Conservation (phyloP, 1,140 invertebrate species). For the Littorina saxatilis region DNA sequence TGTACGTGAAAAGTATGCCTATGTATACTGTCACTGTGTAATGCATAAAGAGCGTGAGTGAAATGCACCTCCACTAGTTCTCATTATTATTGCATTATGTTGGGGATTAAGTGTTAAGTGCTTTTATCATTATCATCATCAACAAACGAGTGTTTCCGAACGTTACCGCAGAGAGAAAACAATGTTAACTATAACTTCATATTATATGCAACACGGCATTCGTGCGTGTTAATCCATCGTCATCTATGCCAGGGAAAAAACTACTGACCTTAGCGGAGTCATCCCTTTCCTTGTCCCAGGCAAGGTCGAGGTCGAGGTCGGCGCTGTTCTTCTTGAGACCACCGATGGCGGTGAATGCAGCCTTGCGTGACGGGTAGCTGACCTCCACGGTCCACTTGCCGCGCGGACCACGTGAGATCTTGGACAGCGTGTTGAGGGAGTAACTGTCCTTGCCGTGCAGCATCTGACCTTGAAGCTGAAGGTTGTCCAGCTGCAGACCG, state of each 20-base stretch:
- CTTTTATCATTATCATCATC: too few species aligned
- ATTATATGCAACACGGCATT: too few species aligned
- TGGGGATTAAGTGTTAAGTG: too few species aligned
- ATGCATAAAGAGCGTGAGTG: too few species aligned
- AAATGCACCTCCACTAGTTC: too few species aligned
- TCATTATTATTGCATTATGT: too few species aligned
- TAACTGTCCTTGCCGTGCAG: slow-evolving; percentile 32
- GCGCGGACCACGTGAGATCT: slow-evolving; percentile 18
- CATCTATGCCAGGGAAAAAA: too few species aligned
- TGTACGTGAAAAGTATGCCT: too few species aligned
- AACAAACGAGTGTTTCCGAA: too few species aligned
- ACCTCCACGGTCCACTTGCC: slow-evolving; percentile 40
- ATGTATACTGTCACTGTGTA: too few species aligned
- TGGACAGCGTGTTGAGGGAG: slow-evolving; percentile 25
- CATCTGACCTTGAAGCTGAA: slow-evolving; percentile 40
- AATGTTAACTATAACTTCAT: too few species aligned
- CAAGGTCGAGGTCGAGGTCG: slow-evolving; percentile 49
- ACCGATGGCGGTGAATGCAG: slow-evolving; percentile 38
- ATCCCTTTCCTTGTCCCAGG: slow-evolving; percentile 57
- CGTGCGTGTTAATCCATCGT: slow-evolving; percentile 32
- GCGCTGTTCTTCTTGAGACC: slow-evolving; percentile 39
- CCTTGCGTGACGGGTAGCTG: slow-evolving; percentile 41
- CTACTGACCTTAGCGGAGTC: slow-evolving; percentile 51
- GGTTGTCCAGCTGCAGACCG: slow-evolving; percentile 43
- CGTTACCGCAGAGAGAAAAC: too few species aligned